phyloP scores from a whole-genome alignment of 2,797 vertebrate species.

The Rhabdomys pumilio region DNA sequence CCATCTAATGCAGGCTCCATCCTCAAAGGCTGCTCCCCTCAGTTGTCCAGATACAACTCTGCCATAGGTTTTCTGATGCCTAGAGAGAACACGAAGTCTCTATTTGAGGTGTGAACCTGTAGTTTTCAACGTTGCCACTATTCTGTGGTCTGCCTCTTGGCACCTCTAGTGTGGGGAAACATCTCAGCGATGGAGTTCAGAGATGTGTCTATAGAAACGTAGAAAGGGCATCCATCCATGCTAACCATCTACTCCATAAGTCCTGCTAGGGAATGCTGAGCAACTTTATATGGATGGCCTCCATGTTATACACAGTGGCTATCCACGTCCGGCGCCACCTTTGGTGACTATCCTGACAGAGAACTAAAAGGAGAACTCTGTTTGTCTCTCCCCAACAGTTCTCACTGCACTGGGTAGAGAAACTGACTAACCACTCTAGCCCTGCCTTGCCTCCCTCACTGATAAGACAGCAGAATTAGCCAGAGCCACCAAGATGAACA shows the following conservation, averaged over 20 bases:
- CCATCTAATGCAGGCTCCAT: neutral
- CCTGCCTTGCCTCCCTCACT: neutral
- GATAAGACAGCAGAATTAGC: neutral
- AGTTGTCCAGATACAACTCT: neutral
- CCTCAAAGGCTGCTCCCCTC: neutral
- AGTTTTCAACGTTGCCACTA: neutral
- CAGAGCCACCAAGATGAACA: neutral
- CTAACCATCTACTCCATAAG: neutral
- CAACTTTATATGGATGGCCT: too few relatives aligned
- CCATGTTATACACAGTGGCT: neutral
- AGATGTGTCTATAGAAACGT: neutral
- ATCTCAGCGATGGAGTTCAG: neutral
- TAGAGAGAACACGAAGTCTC: neutral
- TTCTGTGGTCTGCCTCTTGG: neutral
- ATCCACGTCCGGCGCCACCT: too few relatives aligned
- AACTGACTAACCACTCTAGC: neutral
- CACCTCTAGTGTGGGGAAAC: neutral
- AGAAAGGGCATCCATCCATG: too few relatives aligned
- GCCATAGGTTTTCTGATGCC: neutral
- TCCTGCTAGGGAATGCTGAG: neutral
- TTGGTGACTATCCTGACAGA: neutral
- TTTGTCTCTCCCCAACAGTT: neutral
- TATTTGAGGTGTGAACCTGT: neutral
- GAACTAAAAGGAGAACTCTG: neutral
- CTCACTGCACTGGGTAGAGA: neutral